These are phyloP conservation scores for Lasioglossum lativentre DNA, from an alignment of 2,888 invertebrate species.

Conservation along the genomic window DNA sequence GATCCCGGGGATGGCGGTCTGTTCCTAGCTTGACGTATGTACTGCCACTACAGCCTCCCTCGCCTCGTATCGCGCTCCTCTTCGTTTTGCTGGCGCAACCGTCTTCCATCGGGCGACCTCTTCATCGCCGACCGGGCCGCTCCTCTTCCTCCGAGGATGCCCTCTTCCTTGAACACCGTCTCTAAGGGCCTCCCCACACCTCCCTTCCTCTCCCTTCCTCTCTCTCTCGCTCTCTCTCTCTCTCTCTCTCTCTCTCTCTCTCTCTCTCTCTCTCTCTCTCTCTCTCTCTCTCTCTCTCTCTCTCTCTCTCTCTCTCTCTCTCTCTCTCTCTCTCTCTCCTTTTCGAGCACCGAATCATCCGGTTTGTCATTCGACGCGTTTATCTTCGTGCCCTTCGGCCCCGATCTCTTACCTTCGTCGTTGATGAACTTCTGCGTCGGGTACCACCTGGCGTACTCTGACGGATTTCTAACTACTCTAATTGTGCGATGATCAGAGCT, in stretches of 20 bases:
- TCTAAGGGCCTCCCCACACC: neutral
- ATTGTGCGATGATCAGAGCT: no score
- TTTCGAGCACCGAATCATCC: conserved; percentile 36
- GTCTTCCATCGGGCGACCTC: conserved; percentile 51
- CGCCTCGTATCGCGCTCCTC: conserved; percentile 58
- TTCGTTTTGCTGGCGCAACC: conserved; percentile 61
- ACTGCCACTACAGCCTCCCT: conserved; percentile 73
- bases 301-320: neutral
- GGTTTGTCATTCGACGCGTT: conserved; percentile 54
- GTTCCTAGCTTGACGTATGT: conserved; percentile 77
- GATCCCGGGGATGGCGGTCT: conserved; percentile 76
- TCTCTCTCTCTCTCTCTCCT: neutral
- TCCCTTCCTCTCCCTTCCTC: neutral
- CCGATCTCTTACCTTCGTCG: neutral
- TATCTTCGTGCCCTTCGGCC: conserved; percentile 28
- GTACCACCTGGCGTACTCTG: neutral
- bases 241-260: neutral
- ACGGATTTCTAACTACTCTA: no score
- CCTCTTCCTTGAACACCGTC: neutral
- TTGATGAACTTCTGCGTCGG: neutral
- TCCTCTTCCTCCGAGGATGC: neutral
- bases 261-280: neutral
- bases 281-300: no score
- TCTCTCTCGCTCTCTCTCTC: no score
- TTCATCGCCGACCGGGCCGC: conserved; percentile 38